Evolutionary conservation across 2,113 vertebrate species (phyloP).

Genomic region (Osmerus mordax): DNA sequence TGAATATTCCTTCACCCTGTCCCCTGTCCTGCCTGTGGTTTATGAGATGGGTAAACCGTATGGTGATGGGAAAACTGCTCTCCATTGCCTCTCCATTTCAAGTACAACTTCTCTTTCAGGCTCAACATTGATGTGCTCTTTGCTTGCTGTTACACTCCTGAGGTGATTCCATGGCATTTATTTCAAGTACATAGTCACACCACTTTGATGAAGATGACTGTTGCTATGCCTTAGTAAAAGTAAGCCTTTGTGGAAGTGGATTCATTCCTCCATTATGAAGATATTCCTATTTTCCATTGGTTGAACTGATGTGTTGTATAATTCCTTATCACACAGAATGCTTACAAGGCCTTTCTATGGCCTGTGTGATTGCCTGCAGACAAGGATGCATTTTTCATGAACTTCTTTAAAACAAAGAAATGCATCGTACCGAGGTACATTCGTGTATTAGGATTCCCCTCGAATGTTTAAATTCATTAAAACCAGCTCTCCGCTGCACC

Average conservation of each 20-base stretch:
- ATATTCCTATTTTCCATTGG: background rate
- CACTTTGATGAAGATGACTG: no score
- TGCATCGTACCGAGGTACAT: background rate
- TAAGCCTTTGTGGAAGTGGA: no score
- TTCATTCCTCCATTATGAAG: background rate
- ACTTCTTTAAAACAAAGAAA: conserved; percentile 28
- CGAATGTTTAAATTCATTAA: conserved; percentile 57
- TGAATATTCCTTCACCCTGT: conserved; percentile 34
- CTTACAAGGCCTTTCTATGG: conserved; percentile 19
- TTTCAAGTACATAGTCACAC: no score
- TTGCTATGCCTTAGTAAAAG: no score
- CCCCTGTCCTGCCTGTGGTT: conserved; percentile 25
- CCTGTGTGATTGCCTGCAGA: background rate
- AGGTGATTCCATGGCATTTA: conserved; percentile 13
- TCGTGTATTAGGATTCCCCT: conserved; percentile 11
- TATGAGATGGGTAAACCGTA: conserved; percentile 21
- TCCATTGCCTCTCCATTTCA: conserved; percentile 33
- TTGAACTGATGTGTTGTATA: background rate
- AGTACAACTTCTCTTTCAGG: conserved; percentile 15
- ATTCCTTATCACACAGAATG: background rate
- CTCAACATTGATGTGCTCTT: conserved; percentile 6
- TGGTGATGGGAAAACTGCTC: conserved; percentile 41
- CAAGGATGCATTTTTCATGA: conserved; percentile 25
- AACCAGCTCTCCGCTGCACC: conserved; percentile 49
- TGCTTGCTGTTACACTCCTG: background rate